phyloP scores from a whole-genome alignment of 2,888 invertebrate species.

The Ephialtes manifestator region DNA sequence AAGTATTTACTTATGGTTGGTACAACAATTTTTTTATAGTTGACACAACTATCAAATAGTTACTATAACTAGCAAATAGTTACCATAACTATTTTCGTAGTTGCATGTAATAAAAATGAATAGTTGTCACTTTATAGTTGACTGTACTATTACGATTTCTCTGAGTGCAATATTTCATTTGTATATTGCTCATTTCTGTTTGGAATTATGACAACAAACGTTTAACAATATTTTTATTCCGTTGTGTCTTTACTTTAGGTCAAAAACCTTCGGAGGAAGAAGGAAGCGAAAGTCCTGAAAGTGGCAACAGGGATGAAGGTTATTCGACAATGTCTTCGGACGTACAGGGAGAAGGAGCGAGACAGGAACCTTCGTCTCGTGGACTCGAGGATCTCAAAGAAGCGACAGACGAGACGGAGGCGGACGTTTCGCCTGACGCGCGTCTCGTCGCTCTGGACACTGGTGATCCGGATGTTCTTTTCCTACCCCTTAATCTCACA shows the following conservation, averaged over 20 bases:
- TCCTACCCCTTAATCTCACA: conserved; percentile 90
- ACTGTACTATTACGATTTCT: too few species aligned
- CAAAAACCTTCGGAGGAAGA: conserved; percentile 89
- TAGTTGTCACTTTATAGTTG: too few species aligned
- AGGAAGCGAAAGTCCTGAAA: conserved; percentile 92
- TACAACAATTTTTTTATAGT: too few species aligned
- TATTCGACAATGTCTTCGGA: conserved; percentile 95
- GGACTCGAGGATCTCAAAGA: conserved; percentile 91
- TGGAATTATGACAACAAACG: too few species aligned
- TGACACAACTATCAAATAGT: too few species aligned
- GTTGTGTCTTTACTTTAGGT: conserved; percentile 80
- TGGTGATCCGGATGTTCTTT: conserved; percentile 90
- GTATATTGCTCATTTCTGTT: too few species aligned
- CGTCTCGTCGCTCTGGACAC: conserved; percentile 88
- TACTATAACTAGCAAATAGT: too few species aligned
- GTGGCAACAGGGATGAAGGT: conserved; percentile 93
- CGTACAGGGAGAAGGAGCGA: conserved; percentile 91
- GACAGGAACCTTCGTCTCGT: conserved; percentile 88
- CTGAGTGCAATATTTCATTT: too few species aligned
- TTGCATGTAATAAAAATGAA: too few species aligned
- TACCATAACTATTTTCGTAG: too few species aligned
- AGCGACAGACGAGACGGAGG: conserved; percentile 91
- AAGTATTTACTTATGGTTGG: too few species aligned
- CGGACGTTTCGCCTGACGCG: conserved; percentile 86
- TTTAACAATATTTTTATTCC: too few species aligned